These are phyloP conservation scores for Archilochus colubris DNA, from an alignment of 2,113 vertebrate genomes.

Conservation along the genomic window DNA sequence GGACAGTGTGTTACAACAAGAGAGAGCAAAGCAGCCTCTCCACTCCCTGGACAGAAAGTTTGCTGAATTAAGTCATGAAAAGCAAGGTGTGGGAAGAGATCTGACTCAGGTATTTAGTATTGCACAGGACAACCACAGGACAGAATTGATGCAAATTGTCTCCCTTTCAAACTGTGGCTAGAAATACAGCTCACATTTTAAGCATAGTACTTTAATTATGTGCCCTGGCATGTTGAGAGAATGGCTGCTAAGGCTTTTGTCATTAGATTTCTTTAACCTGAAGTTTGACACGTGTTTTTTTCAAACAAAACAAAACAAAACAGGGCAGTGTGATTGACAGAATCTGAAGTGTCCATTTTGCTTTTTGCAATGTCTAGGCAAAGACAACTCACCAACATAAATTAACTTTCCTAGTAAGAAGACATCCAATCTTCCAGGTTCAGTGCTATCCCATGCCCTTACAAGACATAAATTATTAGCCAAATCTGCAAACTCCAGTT, in stretches of 20 bases:
- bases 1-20: not conserved
- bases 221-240: not conserved
- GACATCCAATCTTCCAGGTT: not conserved
- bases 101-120: not conserved
- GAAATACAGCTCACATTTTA: not conserved
- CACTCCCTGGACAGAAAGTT: not conserved
- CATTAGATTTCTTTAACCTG: not conserved
- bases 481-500: not conserved
- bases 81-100: not conserved
- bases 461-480: constrained; percentile 12
- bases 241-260: not conserved
- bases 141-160: not conserved
- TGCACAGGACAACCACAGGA: not conserved
- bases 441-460: not conserved
- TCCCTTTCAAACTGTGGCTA: not conserved
- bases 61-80: not conserved
- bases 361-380: not conserved
- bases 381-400: not conserved
- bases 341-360: not conserved
- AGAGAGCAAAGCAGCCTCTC: not conserved
- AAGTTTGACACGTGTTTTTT: not conserved
- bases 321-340: not conserved
- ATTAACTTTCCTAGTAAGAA: not conserved
- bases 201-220: not conserved
- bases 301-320: not conserved